phyloP scores from a whole-genome alignment of 2,888 invertebrate genomes.

The Oscheius sp. region DNA sequence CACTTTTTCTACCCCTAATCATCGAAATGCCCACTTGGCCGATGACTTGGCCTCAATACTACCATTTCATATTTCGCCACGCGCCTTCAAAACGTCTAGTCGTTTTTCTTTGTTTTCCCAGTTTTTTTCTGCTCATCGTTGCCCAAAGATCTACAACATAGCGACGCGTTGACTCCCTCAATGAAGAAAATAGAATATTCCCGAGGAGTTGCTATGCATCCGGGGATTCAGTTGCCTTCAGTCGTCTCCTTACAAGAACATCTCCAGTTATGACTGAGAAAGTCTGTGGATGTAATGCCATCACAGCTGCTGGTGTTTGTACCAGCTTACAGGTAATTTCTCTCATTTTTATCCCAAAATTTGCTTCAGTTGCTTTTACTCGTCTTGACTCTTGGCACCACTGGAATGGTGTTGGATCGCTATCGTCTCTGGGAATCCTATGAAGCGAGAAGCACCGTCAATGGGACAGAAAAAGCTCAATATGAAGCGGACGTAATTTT shows the following conservation, averaged over 20 bases:
- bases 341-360: too few species aligned
- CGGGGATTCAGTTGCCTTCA: neutral
- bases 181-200: neutral
- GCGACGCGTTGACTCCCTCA: slow-evolving; percentile 1
- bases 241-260: neutral
- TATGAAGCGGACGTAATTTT: slow-evolving; percentile 38
- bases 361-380: slow-evolving; percentile 58
- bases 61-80: too few species aligned
- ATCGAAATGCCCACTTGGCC: too few species aligned
- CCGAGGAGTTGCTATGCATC: neutral
- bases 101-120: too few species aligned
- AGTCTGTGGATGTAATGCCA: slow-evolving; percentile 64
- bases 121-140: neutral
- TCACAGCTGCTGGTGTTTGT: slow-evolving; percentile 63
- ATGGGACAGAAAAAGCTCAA: slow-evolving; percentile 52
- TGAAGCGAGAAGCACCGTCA: slow-evolving; percentile 47
- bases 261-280: slow-evolving; percentile 51
- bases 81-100: too few species aligned
- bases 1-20: too few species aligned
- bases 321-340: slow-evolving; percentile 52
- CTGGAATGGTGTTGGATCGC: slow-evolving; percentile 59
- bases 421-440: slow-evolving; percentile 55
- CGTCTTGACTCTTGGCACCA: slow-evolving; percentile 51
- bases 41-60: too few species aligned
- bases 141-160: slow-evolving; percentile 1